A percentile compares a stretch with the other conserved stretches of the same genome.
Evolutionary conservation across 2,113 vertebrate genomes (phyloP).

Genomic region (Ochotona curzoniae): DNA sequence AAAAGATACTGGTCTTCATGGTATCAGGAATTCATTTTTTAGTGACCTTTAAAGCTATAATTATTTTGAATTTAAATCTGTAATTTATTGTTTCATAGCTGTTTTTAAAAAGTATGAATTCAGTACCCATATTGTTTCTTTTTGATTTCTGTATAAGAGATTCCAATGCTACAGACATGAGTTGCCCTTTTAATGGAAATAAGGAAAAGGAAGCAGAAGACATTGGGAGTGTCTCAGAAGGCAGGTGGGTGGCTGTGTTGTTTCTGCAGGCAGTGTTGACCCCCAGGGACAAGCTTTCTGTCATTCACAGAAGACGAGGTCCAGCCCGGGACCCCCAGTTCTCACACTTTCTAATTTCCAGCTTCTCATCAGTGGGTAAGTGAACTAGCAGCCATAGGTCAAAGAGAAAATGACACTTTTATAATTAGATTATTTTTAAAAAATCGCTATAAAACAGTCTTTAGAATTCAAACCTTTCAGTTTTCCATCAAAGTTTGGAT

Average conservation of each 20-base stretch:
- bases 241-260: fast-evolving
- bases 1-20: constrained; percentile 16
- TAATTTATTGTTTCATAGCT: constrained; percentile 41
- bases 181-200: constrained; percentile 29
- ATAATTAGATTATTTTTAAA: not conserved
- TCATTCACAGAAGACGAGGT: not conserved
- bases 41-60: not conserved
- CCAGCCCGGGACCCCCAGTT: not conserved
- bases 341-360: not conserved
- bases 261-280: not conserved
- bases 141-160: constrained; percentile 8
- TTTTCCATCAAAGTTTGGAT: constrained; percentile 97
- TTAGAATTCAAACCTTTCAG: constrained; percentile 90
- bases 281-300: not conserved
- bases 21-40: constrained; percentile 5
- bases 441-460: not conserved
- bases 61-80: not conserved
- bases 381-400: no score
- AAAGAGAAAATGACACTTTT: not conserved
- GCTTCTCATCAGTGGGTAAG: not conserved
- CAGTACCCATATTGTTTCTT: constrained; percentile 38
- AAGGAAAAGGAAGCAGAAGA: not conserved
- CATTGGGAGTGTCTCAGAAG: not conserved
- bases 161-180: not conserved
- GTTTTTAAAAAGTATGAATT: constrained; percentile 55